Conservation (phyloP, 2,797 vertebrate genomes). For the Alcedo quadribrachys region DNA sequence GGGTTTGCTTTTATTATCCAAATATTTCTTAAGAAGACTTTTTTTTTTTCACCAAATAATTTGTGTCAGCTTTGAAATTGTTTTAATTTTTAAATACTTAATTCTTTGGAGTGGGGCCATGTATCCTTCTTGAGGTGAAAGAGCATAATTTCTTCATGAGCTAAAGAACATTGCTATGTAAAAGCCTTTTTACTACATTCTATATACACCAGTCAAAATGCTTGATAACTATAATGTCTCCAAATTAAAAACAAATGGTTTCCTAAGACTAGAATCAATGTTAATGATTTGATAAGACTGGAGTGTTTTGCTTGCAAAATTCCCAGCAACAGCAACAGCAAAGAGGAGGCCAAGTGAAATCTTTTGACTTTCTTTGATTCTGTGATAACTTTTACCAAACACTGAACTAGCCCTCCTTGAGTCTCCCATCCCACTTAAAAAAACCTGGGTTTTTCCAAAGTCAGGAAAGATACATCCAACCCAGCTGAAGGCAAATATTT, state of each 20-base stretch:
- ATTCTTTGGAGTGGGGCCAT: slow-evolving; percentile 49
- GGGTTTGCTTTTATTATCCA: slow-evolving; percentile 53
- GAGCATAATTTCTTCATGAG: slow-evolving; percentile 37
- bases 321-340: slow-evolving; percentile 1
- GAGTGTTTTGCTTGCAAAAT: slow-evolving; percentile 34
- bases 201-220: slow-evolving; percentile 8
- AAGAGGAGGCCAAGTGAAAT: not conserved
- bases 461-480: not conserved
- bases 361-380: not conserved
- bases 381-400: slow-evolving; percentile 7
- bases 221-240: not conserved
- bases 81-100: slow-evolving; percentile 44
- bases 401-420: not conserved
- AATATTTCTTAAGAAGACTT: slow-evolving; percentile 53
- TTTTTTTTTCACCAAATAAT: slow-evolving; percentile 25
- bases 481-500: not conserved
- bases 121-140: slow-evolving; percentile 44
- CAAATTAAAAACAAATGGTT: slow-evolving; percentile 46
- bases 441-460: slow-evolving; percentile 23
- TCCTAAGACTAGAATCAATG: slow-evolving; percentile 10
- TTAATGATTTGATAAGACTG: slow-evolving; percentile 29
- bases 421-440: not conserved
- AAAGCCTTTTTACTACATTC: slow-evolving; percentile 29
- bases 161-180: slow-evolving; percentile 37
- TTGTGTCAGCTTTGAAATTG: slow-evolving; percentile 46